A percentile compares a stretch with the other conserved stretches of the same genome.
phyloP scores from a whole-genome alignment of 2,888 invertebrate genomes.

The Quadroppia sp. region DNA sequence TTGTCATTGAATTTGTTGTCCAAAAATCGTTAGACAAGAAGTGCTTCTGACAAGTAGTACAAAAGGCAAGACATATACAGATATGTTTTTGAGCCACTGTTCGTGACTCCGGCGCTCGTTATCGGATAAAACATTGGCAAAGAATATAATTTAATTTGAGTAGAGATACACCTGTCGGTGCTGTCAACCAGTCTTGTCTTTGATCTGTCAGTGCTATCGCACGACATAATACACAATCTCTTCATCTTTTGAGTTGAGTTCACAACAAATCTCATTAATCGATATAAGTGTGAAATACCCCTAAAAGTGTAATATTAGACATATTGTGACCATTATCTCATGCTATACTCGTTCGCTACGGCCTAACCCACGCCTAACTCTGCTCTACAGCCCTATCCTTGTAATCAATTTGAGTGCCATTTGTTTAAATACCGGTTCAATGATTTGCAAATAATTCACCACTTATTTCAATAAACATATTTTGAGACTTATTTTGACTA shows the following conservation, averaged over 20 bases:
- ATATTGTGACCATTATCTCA: background rate
- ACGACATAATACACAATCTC: constrained; percentile 12
- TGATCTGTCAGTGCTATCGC: constrained; percentile 23
- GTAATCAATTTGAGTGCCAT: background rate
- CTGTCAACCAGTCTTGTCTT: constrained; percentile 1
- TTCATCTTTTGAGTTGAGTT: constrained; percentile 22
- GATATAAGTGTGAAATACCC: background rate
- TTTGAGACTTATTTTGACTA: background rate
- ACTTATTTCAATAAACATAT: background rate
- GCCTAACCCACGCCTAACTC: no score
- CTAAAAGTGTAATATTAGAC: background rate
- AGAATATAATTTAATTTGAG: background rate
- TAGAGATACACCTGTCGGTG: constrained; percentile 10
- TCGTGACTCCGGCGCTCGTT: constrained; percentile 26
- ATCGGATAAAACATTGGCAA: constrained; percentile 9
- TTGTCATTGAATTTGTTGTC: constrained; percentile 9
- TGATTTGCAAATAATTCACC: background rate
- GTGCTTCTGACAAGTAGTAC: background rate
- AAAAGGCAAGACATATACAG: background rate
- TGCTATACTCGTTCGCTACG: no score
- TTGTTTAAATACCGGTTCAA: background rate
- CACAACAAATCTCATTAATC: background rate
- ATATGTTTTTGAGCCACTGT: background rate
- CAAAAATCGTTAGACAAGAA: background rate
- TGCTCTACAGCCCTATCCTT: no score